Base-by-base conservation (phyloP, 2,888 invertebrate genomes). In the Autographa pulchrina region DNA sequence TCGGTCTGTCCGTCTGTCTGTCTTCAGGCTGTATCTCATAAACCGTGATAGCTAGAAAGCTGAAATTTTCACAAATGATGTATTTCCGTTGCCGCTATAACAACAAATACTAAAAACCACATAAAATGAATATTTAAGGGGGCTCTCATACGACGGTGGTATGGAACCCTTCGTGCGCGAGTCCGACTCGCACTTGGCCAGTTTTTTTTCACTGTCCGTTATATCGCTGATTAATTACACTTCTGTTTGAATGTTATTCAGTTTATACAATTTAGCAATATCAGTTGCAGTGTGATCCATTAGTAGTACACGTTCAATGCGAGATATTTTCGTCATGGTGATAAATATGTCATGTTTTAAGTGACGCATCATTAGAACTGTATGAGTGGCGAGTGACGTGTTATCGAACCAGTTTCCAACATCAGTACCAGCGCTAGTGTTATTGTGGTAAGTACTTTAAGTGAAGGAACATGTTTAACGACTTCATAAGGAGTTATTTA, bases 401-500 rank as follows among this genome's bases (percentile, higher is more conserved):
- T 54, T 65, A 63, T 52, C 60, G 58, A 65, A 52, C 52, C 41
- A n/a, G 43, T 68, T 71, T 67, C 62, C 72, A 56, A 31, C 41
- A 60, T 59, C 59, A 48, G n/a, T 68, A 20, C 75, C 76, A 52
- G 63, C 72, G 79, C 75, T 56, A 11, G 48, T 66, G 63, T 65
- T 54, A 38, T 31, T 56, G 60, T 61, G 48, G 48, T n/a, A n/a
- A n/a, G n/a, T 74, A 62, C 59, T 62, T 43, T 41, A 41, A 74
- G 62, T 79, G 64, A 72, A 43, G 38, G 70, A 54, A 64, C 66
- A 64, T 68, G 66, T 64, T 79, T 66, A 58, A 59, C 62, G 41
- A 52, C 52, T 69, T 65, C 75, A 70, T 71, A 74, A 68, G 20
- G 64, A 43, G 79, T 79, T 69, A 79, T 78, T 79, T 78, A 78